Evolutionary conservation across 2,113 vertebrate species (phyloP), one percentile per base, ranked within the genome.

Genomic region (Thymallus thymallus): DNA sequence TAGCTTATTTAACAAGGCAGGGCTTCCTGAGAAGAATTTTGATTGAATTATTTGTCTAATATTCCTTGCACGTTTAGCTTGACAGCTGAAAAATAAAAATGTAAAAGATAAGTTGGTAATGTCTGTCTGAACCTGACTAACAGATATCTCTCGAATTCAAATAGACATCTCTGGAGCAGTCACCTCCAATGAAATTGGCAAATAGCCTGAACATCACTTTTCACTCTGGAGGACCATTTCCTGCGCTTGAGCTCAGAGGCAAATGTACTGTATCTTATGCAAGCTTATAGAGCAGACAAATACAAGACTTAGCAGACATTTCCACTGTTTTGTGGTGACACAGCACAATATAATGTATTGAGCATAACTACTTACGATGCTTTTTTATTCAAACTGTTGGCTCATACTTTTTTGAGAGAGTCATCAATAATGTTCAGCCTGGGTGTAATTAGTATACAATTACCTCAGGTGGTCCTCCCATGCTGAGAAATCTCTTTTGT

Each of bases 401-500:
- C 7, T 41, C 77, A 66, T 69, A 69, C 23, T 14, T 76, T 79
- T 80, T 80, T 79, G 63, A 86, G 62, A 16, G 60, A 72, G 68
- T 80, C 82, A 86, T 82, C 69, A 81, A 80, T 85, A 79, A 77
- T 18, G 48, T 18, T 18, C 71, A 76, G 75, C 64, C 2, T 3
- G 64, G 76, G 55, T 75, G 71, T 68, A 30, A 35, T 45, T 29
- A 60, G n/a, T 32, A 72, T 78, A 56, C 68, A 5, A n/a, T 60
- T 60, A 60, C 56, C 56, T 55, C 14, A 20, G 56, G n/a, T 7
- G 80, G 68, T 80, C 76, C 56, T 80, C 82, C 69, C 84, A 72
- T 70, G 78, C 84, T 81, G 86, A 86, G 82, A 91, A 78, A 83
- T 82, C 84, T 86, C 84, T 86, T 82, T 89, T 92, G 82, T 84